Conservation (phyloP, 2,113 vertebrate species). For the Hemiscyllium ocellatum region DNA sequence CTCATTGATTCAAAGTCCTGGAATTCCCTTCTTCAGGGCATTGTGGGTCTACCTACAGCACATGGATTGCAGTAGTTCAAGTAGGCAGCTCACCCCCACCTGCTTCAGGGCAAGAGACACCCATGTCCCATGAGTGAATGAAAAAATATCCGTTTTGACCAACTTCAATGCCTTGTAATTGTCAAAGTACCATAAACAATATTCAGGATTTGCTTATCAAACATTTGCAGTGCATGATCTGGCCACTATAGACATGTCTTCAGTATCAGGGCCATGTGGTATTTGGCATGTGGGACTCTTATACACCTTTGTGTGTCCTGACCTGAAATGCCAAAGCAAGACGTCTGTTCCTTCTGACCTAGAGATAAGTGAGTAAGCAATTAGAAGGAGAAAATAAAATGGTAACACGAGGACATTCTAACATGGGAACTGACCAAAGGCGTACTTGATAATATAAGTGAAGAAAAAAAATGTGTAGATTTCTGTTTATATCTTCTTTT, state of each 20-base stretch:
- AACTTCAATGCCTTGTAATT: background rate
- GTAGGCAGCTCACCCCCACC: no score
- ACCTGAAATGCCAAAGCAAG: background rate
- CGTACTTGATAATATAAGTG: background rate
- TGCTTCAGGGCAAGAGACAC: no score
- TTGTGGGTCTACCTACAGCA: no score
- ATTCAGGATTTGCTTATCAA: background rate
- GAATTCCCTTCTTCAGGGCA: no score
- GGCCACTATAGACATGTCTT: background rate
- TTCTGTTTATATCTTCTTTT: background rate
- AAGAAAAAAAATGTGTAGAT: background rate
- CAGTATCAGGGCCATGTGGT: background rate
- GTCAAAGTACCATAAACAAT: background rate
- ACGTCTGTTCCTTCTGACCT: background rate
- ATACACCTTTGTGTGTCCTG: background rate
- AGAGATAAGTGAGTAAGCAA: background rate
- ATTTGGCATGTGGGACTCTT: background rate
- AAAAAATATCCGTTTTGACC: background rate
- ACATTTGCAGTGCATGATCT: background rate
- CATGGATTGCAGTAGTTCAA: no score
- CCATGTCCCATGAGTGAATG: no score
- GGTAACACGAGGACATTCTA: background rate
- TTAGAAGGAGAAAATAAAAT: background rate
- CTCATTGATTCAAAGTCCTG: no score
- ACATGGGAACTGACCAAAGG: background rate